A percentile compares a stretch with the other conserved stretches of the same genome.
Evolutionary conservation across 2,888 invertebrate genomes (phyloP).

Genomic region (Serrognathus titanus): DNA sequence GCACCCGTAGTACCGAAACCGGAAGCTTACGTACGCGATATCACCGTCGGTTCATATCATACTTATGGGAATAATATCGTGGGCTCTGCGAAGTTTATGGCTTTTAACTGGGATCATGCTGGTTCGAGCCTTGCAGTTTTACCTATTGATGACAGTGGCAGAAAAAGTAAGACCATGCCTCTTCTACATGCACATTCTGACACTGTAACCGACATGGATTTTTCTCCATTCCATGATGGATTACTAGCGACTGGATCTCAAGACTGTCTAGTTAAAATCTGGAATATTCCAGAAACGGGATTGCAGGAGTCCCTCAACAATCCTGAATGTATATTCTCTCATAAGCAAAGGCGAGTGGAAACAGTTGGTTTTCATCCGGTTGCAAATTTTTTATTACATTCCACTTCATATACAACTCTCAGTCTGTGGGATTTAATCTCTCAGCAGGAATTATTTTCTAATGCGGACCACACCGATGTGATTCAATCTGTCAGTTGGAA

Average conservation of each 20-base stretch:
- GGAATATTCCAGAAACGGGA: slow-evolving; percentile 83
- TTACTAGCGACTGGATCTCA: slow-evolving; percentile 86
- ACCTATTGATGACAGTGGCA: slow-evolving; percentile 82
- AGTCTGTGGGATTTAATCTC: slow-evolving; percentile 83
- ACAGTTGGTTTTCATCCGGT: slow-evolving; percentile 89
- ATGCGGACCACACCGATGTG: slow-evolving; percentile 69
- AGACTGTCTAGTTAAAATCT: slow-evolving; percentile 84
- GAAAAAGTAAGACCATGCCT: slow-evolving; percentile 86
- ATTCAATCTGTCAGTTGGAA: slow-evolving; percentile 91
- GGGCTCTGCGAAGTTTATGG: slow-evolving; percentile 90
- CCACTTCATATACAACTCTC: slow-evolving; percentile 76
- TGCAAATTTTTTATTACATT: slow-evolving; percentile 84
- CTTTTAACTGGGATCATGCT: slow-evolving; percentile 92
- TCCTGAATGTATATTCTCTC: slow-evolving; percentile 77
- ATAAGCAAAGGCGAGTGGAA: slow-evolving; percentile 82
- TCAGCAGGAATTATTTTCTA: slow-evolving; percentile 77
- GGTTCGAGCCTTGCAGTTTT: slow-evolving; percentile 88
- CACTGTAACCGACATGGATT: slow-evolving; percentile 91
- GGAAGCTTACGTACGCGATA: slow-evolving; percentile 82
- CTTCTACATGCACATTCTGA: slow-evolving; percentile 82
- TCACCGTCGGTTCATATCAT: slow-evolving; percentile 89
- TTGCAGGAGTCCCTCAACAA: slow-evolving; percentile 70
- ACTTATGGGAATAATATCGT: slow-evolving; percentile 95
- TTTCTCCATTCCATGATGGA: slow-evolving; percentile 94
- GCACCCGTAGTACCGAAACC: slow-evolving; percentile 94